phyloP scores from a whole-genome alignment of 2,797 vertebrate species.

The Mycteria americana region DNA sequence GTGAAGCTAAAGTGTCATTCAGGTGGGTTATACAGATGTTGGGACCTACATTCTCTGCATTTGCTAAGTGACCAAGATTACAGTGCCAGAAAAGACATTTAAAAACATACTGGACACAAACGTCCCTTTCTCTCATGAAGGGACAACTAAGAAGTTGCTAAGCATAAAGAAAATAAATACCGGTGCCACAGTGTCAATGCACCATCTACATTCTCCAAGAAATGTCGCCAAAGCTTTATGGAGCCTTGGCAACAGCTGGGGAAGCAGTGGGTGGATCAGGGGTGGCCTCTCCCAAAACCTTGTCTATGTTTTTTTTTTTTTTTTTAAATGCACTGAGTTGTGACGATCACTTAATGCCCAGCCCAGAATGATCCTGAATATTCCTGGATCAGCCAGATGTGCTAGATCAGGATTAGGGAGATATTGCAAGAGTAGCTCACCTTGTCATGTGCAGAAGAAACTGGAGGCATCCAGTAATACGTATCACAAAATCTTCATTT shows the following conservation, averaged over 20 bases:
- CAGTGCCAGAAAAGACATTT: neutral
- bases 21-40: neutral
- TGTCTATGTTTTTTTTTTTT: neutral
- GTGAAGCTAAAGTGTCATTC: neutral
- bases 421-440: neutral
- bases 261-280: neutral
- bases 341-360: neutral
- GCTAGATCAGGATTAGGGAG: neutral
- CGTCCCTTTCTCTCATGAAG: neutral
- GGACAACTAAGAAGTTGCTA: neutral
- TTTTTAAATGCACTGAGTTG: neutral
- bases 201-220: neutral
- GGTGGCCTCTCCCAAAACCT: neutral
- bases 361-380: neutral
- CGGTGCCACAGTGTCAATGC: rapidly evolving
- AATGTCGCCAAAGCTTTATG: neutral
- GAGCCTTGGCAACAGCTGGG: neutral
- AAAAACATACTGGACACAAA: neutral
- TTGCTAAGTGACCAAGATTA: neutral
- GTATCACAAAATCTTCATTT: neutral
- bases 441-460: neutral
- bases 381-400: neutral
- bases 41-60: neutral
- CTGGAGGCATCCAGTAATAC: neutral
- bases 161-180: neutral